A percentile compares a stretch with the other conserved stretches of the same genome.
These are phyloP conservation scores for Sterna hirundo DNA, from an alignment of 2,113 vertebrate genomes.

Conservation along the genomic window DNA sequence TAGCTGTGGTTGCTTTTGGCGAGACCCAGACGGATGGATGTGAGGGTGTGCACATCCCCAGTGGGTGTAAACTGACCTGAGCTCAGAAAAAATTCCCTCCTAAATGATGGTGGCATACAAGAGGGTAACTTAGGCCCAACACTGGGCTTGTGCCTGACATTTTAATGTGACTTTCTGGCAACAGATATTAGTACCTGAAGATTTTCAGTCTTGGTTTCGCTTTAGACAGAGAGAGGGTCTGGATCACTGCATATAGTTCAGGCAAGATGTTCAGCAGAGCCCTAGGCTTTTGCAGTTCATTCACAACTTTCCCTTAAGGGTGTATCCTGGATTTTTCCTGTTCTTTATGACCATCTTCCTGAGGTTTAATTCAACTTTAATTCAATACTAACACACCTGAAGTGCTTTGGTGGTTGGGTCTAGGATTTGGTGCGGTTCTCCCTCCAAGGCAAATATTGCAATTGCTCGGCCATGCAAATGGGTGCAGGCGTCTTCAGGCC, in stretches of 20 bases:
- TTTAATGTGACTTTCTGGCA: not conserved
- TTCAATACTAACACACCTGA: not conserved
- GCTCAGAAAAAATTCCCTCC: not conserved
- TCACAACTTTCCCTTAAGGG: not conserved
- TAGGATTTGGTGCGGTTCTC: not conserved
- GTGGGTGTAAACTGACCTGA: not conserved
- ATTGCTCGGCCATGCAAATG: not conserved
- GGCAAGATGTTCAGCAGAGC: not conserved
- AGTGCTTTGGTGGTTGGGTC: not conserved
- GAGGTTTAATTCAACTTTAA: not conserved
- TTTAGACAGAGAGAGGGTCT: not conserved
- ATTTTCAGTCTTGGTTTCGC: not conserved
- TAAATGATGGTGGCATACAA: not conserved
- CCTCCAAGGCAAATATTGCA: not conserved
- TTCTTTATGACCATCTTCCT: not conserved
- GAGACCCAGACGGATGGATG: not conserved
- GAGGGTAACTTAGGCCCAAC: not conserved
- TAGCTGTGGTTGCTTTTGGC: not conserved
- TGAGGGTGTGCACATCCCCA: not conserved
- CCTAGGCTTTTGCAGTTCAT: not conserved
- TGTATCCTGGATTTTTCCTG: not conserved
- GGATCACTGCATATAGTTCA: not conserved
- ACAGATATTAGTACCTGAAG: not conserved
- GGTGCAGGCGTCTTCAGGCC: not conserved
- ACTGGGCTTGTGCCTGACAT: not conserved